Evolutionary conservation across 1,140 invertebrate genomes (phyloP).

Genomic region (Drosophila subobscura): DNA sequence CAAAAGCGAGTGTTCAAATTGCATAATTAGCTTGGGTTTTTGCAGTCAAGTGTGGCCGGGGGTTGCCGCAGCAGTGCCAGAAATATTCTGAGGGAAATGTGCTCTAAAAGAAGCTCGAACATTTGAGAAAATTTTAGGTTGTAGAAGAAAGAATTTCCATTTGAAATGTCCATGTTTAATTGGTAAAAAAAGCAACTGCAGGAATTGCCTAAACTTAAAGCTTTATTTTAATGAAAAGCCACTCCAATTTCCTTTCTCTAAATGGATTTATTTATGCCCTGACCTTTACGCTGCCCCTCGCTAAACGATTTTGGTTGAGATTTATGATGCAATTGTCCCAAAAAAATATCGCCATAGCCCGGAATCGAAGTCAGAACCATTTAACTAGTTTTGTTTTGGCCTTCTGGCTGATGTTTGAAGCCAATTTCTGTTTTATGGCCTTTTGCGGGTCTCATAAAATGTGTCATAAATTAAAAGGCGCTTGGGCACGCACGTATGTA

Average conservation of each 20-base stretch:
- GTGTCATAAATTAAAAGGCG: conserved; percentile 80
- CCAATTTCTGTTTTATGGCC: conserved; percentile 68
- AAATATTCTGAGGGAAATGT: neutral
- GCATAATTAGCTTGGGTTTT: conserved; percentile 65
- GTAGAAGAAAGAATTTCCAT: too few species aligned
- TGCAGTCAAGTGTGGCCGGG: conserved; percentile 20
- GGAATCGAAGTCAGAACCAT: conserved; percentile 43
- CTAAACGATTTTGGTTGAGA: conserved; percentile 62
- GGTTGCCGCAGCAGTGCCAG: conserved; percentile 26
- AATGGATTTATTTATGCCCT: neutral
- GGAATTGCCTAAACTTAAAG: too few species aligned
- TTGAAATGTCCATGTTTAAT: too few species aligned
- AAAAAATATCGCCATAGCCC: conserved; percentile 34
- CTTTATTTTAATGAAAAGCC: too few species aligned
- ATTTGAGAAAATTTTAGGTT: too few species aligned
- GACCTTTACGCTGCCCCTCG: conserved; percentile 44
- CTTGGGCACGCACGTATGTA: conserved; percentile 50
- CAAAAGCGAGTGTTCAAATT: conserved; percentile 70
- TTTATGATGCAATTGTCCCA: conserved; percentile 70
- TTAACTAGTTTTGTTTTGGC: conserved; percentile 53
- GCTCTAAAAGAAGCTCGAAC: neutral
- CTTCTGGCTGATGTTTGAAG: conserved; percentile 47
- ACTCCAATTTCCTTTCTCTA: too few species aligned
- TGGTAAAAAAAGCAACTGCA: too few species aligned
- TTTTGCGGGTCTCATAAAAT: conserved; percentile 71